Percentiles rank a stretch among this genome's conserved stretches.
phyloP scores from a whole-genome alignment of 2,888 invertebrate species.

The Hylaea fasciaria region DNA sequence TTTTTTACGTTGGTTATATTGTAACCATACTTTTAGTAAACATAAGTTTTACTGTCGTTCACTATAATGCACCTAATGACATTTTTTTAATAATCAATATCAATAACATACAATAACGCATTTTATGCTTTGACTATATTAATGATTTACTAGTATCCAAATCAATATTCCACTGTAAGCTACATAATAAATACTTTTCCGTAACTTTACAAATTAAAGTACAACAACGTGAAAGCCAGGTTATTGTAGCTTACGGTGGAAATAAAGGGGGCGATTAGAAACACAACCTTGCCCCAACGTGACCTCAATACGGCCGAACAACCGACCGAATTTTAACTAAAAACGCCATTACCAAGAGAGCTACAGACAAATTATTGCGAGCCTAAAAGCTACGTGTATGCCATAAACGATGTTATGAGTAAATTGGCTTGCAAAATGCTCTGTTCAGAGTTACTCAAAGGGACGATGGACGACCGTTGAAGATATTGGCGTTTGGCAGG shows the following conservation, averaged over 20 bases:
- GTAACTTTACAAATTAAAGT: slow-evolving; percentile 16
- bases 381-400: slow-evolving; percentile 41
- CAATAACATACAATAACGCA: too few species aligned
- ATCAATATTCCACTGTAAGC: too few species aligned
- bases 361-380: slow-evolving; percentile 36
- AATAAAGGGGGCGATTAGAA: slow-evolving; percentile 31
- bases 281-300: slow-evolving; percentile 41
- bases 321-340: slow-evolving; percentile 54
- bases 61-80: too few species aligned
- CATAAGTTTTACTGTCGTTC: too few species aligned
- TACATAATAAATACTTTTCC: not conserved
- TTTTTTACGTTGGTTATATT: too few species aligned
- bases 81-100: too few species aligned
- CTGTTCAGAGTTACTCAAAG: slow-evolving; percentile 3
- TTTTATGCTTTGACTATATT: too few species aligned
- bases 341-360: slow-evolving; percentile 52
- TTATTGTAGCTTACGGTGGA: slow-evolving; percentile 17
- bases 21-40: too few species aligned
- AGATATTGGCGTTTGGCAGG: not conserved
- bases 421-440: slow-evolving; percentile 16
- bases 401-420: slow-evolving; percentile 41
- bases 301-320: slow-evolving; percentile 53
- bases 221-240: slow-evolving; percentile 18
- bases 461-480: not conserved
- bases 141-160: too few species aligned